Conservation (phyloP, 2,888 invertebrate species). For the Drosophila nr. fundita region DNA sequence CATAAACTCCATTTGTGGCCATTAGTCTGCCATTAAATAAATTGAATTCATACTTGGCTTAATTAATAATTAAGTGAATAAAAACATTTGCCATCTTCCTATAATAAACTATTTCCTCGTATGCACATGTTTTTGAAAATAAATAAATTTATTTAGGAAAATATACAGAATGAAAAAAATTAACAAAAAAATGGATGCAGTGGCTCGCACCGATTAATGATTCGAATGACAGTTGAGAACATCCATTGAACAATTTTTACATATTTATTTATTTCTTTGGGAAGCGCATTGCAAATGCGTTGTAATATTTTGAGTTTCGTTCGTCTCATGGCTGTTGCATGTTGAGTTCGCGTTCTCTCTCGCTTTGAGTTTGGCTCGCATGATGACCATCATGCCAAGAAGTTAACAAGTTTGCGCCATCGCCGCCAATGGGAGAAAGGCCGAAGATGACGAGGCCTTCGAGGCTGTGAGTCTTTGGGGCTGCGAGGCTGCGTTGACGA, state of each 20-base stretch:
- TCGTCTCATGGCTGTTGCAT: slow-evolving; percentile 48
- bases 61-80: background rate
- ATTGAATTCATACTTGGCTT: background rate
- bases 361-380: slow-evolving; percentile 65
- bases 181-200: background rate
- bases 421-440: slow-evolving; percentile 77
- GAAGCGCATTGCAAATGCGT: slow-evolving; percentile 51
- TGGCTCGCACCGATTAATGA: background rate
- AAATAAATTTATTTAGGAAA: background rate
- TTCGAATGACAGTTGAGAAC: background rate
- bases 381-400: slow-evolving; percentile 79
- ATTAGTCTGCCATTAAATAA: background rate
- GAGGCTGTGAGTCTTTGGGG: slow-evolving; percentile 45
- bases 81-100: background rate
- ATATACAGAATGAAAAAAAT: background rate
- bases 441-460: slow-evolving; percentile 57
- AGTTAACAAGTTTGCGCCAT: slow-evolving; percentile 79
- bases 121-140: background rate
- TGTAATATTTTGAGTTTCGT: background rate
- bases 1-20: background rate
- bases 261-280: background rate
- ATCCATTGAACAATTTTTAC: background rate
- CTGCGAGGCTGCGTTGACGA: slow-evolving; percentile 54
- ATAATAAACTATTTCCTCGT: background rate
- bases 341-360: slow-evolving; percentile 51